Conservation (phyloP, 2,113 vertebrate genomes). For the Sula dactylatra region DNA sequence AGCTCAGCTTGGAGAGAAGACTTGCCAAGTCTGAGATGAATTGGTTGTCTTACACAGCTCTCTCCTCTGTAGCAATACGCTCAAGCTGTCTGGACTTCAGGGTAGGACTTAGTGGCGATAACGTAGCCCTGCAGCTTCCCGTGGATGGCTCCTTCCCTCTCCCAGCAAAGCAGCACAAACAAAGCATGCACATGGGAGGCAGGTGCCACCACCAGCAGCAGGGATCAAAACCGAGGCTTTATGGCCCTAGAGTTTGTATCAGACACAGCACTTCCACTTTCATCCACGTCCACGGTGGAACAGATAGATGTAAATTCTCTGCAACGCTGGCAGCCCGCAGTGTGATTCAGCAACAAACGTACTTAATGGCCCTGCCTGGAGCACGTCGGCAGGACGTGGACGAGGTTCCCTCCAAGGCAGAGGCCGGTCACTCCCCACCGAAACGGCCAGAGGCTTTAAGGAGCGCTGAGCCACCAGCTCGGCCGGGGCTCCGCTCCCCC, state of each 20-base stretch:
- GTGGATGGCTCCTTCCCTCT: background rate
- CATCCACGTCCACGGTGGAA: background rate
- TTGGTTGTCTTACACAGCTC: background rate
- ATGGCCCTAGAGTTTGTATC: background rate
- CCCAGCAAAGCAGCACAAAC: background rate
- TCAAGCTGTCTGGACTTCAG: background rate
- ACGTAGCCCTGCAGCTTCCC: background rate
- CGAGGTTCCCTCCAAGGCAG: background rate
- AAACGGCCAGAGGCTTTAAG: accelerated
- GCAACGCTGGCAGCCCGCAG: background rate
- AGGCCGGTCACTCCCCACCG: background rate
- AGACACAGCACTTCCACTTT: background rate
- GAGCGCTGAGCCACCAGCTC: background rate
- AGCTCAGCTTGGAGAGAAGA: background rate
- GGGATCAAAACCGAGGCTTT: background rate
- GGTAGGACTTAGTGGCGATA: background rate
- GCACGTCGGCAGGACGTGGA: too few species aligned
- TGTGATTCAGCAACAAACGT: background rate
- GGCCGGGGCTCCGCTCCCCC: background rate
- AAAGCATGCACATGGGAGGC: background rate
- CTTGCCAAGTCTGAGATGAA: background rate
- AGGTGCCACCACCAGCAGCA: background rate
- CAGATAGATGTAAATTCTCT: background rate
- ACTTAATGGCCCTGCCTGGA: background rate
- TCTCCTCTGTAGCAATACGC: background rate